A percentile compares a stretch with the other conserved stretches of the same genome.
These are phyloP conservation scores for Epizoanthus rinbou DNA, from an alignment of 92 coral and sea anemone species.

Conservation along the genomic window DNA sequence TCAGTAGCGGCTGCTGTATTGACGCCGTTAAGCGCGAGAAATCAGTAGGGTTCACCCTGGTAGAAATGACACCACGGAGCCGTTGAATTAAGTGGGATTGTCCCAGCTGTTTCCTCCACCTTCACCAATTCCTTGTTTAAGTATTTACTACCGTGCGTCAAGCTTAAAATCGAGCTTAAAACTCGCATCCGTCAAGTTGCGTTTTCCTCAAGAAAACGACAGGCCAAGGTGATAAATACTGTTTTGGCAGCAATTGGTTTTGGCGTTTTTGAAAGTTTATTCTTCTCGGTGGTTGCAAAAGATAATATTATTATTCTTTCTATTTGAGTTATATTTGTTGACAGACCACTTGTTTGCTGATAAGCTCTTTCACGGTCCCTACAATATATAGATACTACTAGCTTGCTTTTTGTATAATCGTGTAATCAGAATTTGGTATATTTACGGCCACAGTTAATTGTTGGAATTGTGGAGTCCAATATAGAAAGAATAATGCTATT, in stretches of 20 bases:
- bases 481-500: too few species aligned
- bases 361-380: background rate
- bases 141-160: background rate
- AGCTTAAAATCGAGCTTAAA: background rate
- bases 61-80: conserved; percentile 10
- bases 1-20: too few species aligned
- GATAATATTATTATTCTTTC: conserved; percentile 12
- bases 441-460: too few species aligned
- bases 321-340: conserved; percentile 10
- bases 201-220: background rate
- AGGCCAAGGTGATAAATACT: background rate
- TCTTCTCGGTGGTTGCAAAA: conserved; percentile 19
- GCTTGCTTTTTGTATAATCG: too few species aligned
- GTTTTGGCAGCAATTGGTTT: background rate
- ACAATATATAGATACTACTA: too few species aligned
- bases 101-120: background rate
- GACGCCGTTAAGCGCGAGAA: too few species aligned
- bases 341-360: background rate
- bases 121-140: conserved; percentile 2
- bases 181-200: too few species aligned
- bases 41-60: background rate
- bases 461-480: too few species aligned
- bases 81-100: conserved; percentile 25
- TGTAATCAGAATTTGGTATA: too few species aligned
- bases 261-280: background rate